phyloP scores from a whole-genome alignment of 2,113 vertebrate species.

The Addax nasomaculatus region DNA sequence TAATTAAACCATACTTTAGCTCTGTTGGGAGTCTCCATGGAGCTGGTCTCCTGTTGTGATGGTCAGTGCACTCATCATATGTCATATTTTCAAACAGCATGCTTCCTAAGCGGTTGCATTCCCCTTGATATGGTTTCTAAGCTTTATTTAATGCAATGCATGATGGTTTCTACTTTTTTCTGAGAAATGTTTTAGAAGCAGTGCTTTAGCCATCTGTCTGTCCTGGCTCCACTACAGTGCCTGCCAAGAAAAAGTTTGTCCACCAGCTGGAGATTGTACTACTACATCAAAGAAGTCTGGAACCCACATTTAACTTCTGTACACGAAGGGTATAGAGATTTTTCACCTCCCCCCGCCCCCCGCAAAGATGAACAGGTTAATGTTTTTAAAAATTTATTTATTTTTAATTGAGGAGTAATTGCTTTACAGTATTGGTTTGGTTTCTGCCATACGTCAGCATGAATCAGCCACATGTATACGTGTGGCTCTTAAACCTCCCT shows the following conservation, averaged over 20 bases:
- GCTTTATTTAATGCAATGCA: not conserved
- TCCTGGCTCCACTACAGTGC: not conserved
- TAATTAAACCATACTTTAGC: not conserved
- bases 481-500: not conserved
- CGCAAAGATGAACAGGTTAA: not conserved
- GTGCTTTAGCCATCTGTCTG: not conserved
- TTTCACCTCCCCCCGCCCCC: fast-evolving
- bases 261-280: not conserved
- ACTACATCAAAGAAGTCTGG: not conserved
- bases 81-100: not conserved
- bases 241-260: not conserved
- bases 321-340: not conserved
- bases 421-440: not conserved
- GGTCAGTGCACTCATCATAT: not conserved
- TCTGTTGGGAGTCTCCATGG: not conserved
- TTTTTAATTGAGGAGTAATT: not conserved
- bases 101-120: not conserved
- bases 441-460: not conserved
- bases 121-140: not conserved
- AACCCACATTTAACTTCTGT: not conserved
- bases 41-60: not conserved
- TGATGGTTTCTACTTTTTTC: not conserved
- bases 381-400: not conserved
- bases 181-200: not conserved
- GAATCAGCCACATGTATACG: not conserved